phyloP scores from a whole-genome alignment of 2,113 vertebrate species.

The Plotosus lineatus region DNA sequence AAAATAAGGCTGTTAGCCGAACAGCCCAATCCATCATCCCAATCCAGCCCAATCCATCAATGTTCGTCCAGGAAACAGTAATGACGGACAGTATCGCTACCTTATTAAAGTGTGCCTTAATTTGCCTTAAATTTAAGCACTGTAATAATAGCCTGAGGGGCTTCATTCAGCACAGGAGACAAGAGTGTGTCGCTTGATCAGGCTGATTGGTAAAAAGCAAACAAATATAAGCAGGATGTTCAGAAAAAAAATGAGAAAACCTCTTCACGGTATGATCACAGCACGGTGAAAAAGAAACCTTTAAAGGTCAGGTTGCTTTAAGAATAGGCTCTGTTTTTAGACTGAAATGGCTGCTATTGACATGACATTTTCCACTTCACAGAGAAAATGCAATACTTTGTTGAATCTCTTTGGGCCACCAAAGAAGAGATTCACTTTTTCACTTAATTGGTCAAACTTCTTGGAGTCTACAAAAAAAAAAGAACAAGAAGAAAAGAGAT shows the following conservation, averaged over 20 bases:
- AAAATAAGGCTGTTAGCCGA: conserved; percentile 5
- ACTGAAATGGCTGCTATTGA: conserved; percentile 5
- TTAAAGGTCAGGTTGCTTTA: conserved; percentile 27
- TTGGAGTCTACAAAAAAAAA: neutral
- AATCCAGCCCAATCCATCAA: conserved; percentile 31
- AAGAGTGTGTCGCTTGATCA: neutral
- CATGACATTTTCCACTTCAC: conserved; percentile 30
- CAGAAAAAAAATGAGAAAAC: neutral
- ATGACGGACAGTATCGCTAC: neutral
- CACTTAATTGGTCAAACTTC: neutral
- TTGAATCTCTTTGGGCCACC: neutral
- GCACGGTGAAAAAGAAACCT: neutral
- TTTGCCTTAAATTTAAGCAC: conserved; percentile 27
- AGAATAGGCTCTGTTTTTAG: conserved; percentile 10
- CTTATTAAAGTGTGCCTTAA: conserved; percentile 2
- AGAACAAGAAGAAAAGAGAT: neutral
- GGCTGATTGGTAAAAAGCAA: neutral
- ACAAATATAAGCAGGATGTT: neutral
- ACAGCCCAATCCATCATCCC: too few relatives aligned
- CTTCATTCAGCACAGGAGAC: neutral
- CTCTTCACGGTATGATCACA: neutral
- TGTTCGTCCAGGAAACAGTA: conserved; percentile 20
- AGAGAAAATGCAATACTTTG: neutral
- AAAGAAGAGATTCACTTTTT: conserved; percentile 5
- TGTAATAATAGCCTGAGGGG: neutral